These are phyloP conservation scores for Clivina fossor DNA, from an alignment of 2,888 invertebrate genomes.

Conservation along the genomic window DNA sequence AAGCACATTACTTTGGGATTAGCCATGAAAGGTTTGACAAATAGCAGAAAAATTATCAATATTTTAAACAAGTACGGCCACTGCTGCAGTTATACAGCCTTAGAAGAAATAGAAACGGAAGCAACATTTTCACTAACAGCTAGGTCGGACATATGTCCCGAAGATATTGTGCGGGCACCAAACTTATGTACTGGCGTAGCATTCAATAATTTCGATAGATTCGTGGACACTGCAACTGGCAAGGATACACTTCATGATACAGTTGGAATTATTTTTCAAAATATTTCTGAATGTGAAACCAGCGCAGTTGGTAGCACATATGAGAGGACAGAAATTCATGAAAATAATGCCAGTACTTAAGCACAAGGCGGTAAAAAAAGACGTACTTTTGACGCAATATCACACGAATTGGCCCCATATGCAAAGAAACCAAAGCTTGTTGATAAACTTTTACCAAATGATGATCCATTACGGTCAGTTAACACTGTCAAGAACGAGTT, in stretches of 20 bases:
- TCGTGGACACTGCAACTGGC: slow-evolving; percentile 36
- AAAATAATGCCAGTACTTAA: slow-evolving; percentile 3
- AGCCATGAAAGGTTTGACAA: slow-evolving; percentile 40
- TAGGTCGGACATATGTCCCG: slow-evolving; percentile 35
- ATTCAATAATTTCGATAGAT: slow-evolving; percentile 37
- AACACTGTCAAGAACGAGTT: slow-evolving; percentile 27
- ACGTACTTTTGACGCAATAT: slow-evolving; percentile 35
- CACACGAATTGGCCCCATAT: slow-evolving; percentile 25
- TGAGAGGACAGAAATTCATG: slow-evolving; percentile 9
- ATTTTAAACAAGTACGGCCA: slow-evolving; percentile 39
- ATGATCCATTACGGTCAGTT: background rate
- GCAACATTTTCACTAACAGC: slow-evolving; percentile 26
- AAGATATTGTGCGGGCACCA: slow-evolving; percentile 26
- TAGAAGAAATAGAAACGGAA: slow-evolving; percentile 40
- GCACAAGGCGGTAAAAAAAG: slow-evolving; percentile 44
- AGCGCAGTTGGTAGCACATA: background rate
- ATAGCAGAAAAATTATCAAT: slow-evolving; percentile 39
- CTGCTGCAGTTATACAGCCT: slow-evolving; percentile 37
- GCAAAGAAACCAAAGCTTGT: slow-evolving; percentile 31
- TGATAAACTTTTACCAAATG: slow-evolving; percentile 19
- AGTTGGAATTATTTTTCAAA: slow-evolving; percentile 29
- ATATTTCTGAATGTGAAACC: background rate
- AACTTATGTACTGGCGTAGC: slow-evolving; percentile 35
- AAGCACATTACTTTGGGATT: slow-evolving; percentile 40
- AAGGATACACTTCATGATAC: slow-evolving; percentile 37